phyloP scores from a whole-genome alignment of 1,140 invertebrate genomes.

The Copidosoma floridanum region DNA sequence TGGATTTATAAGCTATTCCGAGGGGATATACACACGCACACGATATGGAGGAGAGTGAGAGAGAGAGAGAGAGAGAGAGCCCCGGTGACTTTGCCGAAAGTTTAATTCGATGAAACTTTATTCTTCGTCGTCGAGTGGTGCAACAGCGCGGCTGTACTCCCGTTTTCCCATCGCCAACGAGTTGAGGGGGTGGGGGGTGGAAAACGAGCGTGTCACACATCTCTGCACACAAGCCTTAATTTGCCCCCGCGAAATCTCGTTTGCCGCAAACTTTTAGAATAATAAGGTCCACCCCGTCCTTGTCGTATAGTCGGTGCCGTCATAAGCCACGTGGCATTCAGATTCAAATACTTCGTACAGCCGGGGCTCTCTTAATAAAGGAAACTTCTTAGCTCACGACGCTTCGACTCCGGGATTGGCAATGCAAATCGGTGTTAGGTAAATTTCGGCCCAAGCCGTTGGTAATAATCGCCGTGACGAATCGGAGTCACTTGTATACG shows the following conservation, averaged over 20 bases:
- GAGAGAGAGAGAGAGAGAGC: too few relatives aligned
- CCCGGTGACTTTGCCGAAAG: constrained; percentile 15
- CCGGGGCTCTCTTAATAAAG: constrained; percentile 16
- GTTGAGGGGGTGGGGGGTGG: too few relatives aligned
- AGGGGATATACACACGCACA: too few relatives aligned
- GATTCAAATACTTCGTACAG: constrained; percentile 17
- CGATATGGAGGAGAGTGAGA: too few relatives aligned
- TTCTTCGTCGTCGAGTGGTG: constrained; percentile 24
- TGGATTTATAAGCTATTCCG: too few relatives aligned
- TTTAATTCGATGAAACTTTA: constrained; percentile 26
- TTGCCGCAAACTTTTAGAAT: constrained; percentile 26
- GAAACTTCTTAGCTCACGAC: too few relatives aligned
- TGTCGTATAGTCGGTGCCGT: neutral
- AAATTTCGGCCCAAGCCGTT: too few relatives aligned
- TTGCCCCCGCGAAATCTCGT: constrained; percentile 25
- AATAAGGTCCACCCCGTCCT: constrained; percentile 12
- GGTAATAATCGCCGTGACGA: too few relatives aligned
- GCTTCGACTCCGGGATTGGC: too few relatives aligned
- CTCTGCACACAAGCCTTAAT: constrained; percentile 21
- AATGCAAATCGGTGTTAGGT: constrained; percentile 18
- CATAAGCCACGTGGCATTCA: constrained; percentile 22
- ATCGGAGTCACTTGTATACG: too few relatives aligned
- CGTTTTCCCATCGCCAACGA: neutral
- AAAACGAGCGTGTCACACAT: constrained; percentile 24
- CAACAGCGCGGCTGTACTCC: too few relatives aligned